These are phyloP conservation scores for Microctenopoma lineatum DNA, from an alignment of 2,797 vertebrate species.

Conservation along the genomic window DNA sequence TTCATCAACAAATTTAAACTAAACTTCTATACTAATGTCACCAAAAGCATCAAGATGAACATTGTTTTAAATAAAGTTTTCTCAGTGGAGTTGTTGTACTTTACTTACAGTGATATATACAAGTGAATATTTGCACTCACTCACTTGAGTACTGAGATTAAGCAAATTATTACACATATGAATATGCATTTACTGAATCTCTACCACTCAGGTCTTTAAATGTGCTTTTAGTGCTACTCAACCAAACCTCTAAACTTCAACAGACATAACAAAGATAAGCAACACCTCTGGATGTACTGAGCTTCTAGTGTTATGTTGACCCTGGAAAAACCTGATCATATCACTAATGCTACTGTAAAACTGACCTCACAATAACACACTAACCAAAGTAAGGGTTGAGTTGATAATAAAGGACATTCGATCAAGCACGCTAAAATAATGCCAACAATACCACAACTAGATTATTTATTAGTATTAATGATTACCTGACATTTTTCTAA, in stretches of 20 bases:
- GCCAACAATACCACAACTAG: neutral
- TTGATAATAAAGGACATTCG: neutral
- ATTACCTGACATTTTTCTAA: too few relatives aligned
- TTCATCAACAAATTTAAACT: too few relatives aligned
- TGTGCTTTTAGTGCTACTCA: neutral
- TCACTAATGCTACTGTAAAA: neutral
- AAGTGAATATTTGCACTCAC: too few relatives aligned
- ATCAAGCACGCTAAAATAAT: too few relatives aligned
- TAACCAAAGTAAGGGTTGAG: neutral
- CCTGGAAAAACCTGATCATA: neutral
- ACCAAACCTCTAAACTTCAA: neutral
- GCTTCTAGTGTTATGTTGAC: neutral
- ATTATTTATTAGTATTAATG: too few relatives aligned
- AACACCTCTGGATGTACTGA: neutral
- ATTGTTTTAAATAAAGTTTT: too few relatives aligned
- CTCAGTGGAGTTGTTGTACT: too few relatives aligned
- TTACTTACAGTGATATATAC: too few relatives aligned
- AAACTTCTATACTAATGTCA: too few relatives aligned
- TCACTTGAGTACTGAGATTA: neutral
- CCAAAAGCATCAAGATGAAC: too few relatives aligned
- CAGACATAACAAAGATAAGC: slow-evolving; percentile 3
- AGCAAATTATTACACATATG: neutral
- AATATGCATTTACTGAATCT: neutral
- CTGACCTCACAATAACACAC: neutral
- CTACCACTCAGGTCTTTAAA: neutral